These are phyloP conservation scores for Ridgeia piscesae DNA, from an alignment of 1,140 invertebrate genomes.

Conservation along the genomic window DNA sequence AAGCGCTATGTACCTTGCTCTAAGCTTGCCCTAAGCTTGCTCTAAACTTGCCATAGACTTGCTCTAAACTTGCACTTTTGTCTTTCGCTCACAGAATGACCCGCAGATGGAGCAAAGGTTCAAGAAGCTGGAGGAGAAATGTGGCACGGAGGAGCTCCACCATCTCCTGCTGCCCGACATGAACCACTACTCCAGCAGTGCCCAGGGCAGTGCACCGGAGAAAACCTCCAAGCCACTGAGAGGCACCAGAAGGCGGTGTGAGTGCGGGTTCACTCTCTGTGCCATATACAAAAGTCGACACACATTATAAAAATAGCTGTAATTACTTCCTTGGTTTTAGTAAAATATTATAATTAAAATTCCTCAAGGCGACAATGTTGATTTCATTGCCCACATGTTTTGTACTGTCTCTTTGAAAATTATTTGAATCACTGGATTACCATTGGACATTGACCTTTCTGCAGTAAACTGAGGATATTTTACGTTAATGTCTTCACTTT, in stretches of 20 bases:
- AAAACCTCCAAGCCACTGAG: background rate
- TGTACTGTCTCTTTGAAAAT: too few species aligned
- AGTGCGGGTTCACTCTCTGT: background rate
- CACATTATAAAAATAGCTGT: background rate
- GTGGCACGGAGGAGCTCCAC: background rate
- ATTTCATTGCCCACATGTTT: too few species aligned
- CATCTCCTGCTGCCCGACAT: background rate
- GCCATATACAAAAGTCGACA: background rate
- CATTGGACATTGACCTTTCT: too few species aligned
- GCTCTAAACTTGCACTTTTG: background rate
- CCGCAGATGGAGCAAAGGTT: constrained; percentile 40
- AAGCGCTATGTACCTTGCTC: too few species aligned
- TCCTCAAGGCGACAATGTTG: background rate
- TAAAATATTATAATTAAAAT: background rate
- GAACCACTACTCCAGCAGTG: background rate
- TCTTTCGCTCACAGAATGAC: constrained; percentile 37
- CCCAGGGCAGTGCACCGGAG: background rate
- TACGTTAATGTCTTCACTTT: too few species aligned
- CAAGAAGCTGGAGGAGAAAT: constrained; percentile 37
- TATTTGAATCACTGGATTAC: too few species aligned
- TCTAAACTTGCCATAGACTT: too few species aligned
- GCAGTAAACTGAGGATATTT: too few species aligned
- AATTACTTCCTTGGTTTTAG: background rate
- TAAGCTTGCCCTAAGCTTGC: too few species aligned
- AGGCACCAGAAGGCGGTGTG: background rate